These are phyloP conservation scores for Hyles euphorbiae DNA, from an alignment of 1,140 invertebrate genomes.

Conservation along the genomic window DNA sequence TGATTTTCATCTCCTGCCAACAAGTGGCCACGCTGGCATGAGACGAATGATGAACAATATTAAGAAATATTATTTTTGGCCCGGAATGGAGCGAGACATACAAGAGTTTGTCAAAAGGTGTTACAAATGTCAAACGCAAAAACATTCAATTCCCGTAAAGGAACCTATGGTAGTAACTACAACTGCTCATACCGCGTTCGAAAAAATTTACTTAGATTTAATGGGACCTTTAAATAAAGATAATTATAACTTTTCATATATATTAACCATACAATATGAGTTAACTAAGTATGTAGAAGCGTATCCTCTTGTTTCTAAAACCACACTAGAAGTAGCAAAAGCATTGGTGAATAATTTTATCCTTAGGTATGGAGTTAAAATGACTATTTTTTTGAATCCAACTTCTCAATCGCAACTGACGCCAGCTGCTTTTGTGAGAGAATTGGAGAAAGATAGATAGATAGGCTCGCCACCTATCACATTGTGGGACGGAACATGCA, in stretches of 20 bases:
- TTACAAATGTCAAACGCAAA: slow-evolving; percentile 5
- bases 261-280: slow-evolving; percentile 23
- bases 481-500: no score
- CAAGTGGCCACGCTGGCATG: no score
- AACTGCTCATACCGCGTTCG: slow-evolving; percentile 16
- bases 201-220: slow-evolving; percentile 24
- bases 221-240: slow-evolving; percentile 14
- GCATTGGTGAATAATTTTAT: slow-evolving; percentile 23
- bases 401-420: no score
- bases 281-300: slow-evolving; percentile 18
- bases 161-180: slow-evolving; percentile 17
- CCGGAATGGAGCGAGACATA: background rate
- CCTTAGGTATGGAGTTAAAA: slow-evolving; percentile 17
- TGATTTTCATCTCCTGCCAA: no score
- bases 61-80: slow-evolving; percentile 5
- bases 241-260: slow-evolving; percentile 9
- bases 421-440: no score
- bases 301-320: slow-evolving; percentile 17
- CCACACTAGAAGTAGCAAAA: slow-evolving; percentile 10
- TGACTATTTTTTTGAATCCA: no score
- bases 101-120: slow-evolving; percentile 2
- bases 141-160: slow-evolving; percentile 5
- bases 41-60: no score
- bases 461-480: no score
- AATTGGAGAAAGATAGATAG: no score